These are phyloP conservation scores for Pollicipes pollicipes DNA, from an alignment of 1,140 invertebrate species.

Conservation along the genomic window DNA sequence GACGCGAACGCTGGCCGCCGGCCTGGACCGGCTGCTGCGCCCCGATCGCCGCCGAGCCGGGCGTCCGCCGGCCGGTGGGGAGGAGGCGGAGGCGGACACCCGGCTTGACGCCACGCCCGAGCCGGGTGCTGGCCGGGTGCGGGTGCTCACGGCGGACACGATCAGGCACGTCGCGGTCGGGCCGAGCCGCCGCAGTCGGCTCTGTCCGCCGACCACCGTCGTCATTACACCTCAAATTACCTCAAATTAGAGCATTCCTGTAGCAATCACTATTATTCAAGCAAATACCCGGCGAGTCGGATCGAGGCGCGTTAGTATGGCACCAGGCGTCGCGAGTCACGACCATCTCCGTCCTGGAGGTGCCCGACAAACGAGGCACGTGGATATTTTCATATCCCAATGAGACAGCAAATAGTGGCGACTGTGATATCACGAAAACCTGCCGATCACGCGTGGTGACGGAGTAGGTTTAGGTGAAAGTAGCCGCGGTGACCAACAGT, in stretches of 20 bases:
- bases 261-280: slow-evolving; percentile 1
- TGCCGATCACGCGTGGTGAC: background rate
- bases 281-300: background rate
- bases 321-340: too few species aligned
- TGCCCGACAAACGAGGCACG: background rate
- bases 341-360: too few species aligned
- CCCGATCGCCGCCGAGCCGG: too few species aligned
- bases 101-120: too few species aligned
- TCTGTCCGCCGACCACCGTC: background rate
- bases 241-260: background rate
- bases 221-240: background rate
- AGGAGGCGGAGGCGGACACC: too few species aligned
- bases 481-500: too few species aligned
- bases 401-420: background rate
- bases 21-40: too few species aligned
- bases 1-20: too few species aligned
- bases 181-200: too few species aligned
- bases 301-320: background rate
- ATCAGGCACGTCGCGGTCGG: too few species aligned
- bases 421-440: background rate
- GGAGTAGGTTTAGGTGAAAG: background rate
- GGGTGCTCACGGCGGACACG: too few species aligned
- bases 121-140: too few species aligned
- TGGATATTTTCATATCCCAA: background rate
- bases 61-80: background rate